phyloP scores from a whole-genome alignment of 2,888 invertebrate genomes.

The Lampropteryx suffumata region DNA sequence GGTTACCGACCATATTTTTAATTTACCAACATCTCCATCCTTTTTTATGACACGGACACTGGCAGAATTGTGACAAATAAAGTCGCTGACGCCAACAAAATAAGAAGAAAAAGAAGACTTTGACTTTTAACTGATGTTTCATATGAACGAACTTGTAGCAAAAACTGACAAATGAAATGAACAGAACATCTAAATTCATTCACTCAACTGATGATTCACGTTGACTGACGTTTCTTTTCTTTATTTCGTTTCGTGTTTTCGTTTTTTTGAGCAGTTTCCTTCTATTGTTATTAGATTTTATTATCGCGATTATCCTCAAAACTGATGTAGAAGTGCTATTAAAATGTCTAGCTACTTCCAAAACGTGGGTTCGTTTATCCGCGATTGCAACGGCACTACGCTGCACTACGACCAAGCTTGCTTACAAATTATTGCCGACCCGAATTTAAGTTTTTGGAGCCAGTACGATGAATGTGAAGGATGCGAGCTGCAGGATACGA shows the following conservation, averaged over 20 bases:
- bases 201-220: conserved; percentile 37
- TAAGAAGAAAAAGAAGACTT: too few relatives aligned
- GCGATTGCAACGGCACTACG: conserved; percentile 58
- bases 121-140: too few relatives aligned
- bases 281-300: conserved; percentile 41
- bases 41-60: too few relatives aligned
- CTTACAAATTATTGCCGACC: conserved; percentile 62
- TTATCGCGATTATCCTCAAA: conserved; percentile 24
- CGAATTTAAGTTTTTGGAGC: conserved; percentile 62
- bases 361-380: conserved; percentile 67
- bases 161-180: not conserved
- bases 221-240: too few relatives aligned
- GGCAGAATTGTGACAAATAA: too few relatives aligned
- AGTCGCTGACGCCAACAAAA: too few relatives aligned
- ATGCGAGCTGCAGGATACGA: conserved; percentile 55
- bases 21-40: too few relatives aligned
- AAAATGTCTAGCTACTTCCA: conserved; percentile 66
- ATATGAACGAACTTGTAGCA: too few relatives aligned
- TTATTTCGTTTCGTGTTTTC: conserved; percentile 17
- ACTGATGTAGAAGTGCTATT: conserved; percentile 45
- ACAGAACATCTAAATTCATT: not conserved
- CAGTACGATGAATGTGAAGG: conserved; percentile 76
- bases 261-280: conserved; percentile 36
- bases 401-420: conserved; percentile 73
- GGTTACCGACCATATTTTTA: too few relatives aligned